phyloP scores from a whole-genome alignment of 37 sponge, comb jelly and placozoan species.

The Ephydatia muelleri region DNA sequence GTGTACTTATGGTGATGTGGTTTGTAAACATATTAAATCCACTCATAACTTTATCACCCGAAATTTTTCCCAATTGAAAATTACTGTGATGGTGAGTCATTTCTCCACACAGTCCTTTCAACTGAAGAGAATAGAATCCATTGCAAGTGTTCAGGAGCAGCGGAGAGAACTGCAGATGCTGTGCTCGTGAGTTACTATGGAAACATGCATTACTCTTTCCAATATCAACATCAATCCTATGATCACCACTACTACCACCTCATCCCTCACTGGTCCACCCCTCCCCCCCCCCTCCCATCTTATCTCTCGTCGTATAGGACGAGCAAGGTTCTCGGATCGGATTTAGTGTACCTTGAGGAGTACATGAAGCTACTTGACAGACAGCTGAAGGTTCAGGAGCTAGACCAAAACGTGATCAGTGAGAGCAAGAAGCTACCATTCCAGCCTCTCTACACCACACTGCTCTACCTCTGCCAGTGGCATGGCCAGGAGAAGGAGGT shows the following conservation, averaged over 20 bases:
- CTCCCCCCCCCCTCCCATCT: too few relatives aligned
- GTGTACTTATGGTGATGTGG: background rate
- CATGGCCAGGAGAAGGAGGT: constrained; percentile 24
- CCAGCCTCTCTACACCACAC: constrained; percentile 51
- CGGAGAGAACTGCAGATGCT: background rate
- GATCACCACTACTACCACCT: background rate
- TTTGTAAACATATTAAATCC: too few relatives aligned
- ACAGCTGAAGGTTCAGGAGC: constrained; percentile 25
- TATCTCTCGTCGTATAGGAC: background rate
- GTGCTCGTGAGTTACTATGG: background rate
- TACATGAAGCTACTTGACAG: constrained; percentile 25
- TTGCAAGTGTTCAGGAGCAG: background rate
- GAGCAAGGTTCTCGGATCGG: background rate
- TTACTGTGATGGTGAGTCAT: background rate
- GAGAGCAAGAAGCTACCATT: constrained; percentile 8
- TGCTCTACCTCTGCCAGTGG: constrained; percentile 46
- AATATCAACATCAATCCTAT: too few relatives aligned
- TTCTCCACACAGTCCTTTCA: background rate
- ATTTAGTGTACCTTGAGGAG: constrained; percentile 27
- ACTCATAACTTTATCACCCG: too few relatives aligned
- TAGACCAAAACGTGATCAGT: background rate
- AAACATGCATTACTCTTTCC: background rate
- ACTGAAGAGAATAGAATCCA: background rate
- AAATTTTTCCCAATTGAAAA: too few relatives aligned
- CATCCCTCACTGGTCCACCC: background rate